Base-by-base conservation (phyloP, 2,113 vertebrate species). In the Phainopepla nitens region DNA sequence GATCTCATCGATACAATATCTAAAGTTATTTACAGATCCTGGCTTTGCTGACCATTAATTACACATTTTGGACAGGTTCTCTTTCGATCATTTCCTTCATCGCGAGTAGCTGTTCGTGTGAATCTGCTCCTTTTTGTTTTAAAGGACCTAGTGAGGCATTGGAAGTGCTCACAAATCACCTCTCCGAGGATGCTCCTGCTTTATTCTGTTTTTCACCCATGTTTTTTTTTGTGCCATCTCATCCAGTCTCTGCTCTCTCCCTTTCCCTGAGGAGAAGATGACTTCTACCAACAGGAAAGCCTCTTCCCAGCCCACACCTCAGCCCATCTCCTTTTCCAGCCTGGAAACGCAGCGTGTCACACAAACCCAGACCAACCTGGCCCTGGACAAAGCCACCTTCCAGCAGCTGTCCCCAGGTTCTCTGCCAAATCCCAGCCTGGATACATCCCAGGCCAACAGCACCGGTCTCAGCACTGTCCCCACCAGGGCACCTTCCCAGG, bases 21-120 rank as follows among this genome's bases (percentile, higher is more conserved):
- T 97, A 97, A 98, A 98, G 97, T 97, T 98, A 98, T 98, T 98
- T 98, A 98, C 98, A 98, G 97, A 79, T 86, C 93, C 92, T 87
- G 86, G 93, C 94, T 97, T 96, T 44, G 61, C 95, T 96, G 2
- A 92, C 90, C 93, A 27, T 95, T 93, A 75, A 92, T 94, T 92
- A 95, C 92, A 94, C 83, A 72, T 25, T 70, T 93, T 69, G 71
- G 95, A 93, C 90, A 75, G 90, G 88, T 81, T 93, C 93, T 94
- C 87, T 94, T 54, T 89, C 89, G 31, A 93, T 75, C 6, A 19
- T 68, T 39, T 79, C 93, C 94, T 70, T 49, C 57, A 35, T 36
- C 39, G 14, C 33, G 42, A 68, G 82, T 73, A 76, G 86, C 88
- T 90, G 47, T 47, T 90, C 35, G n/a, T 11, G 79, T 66, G 39